These are phyloP conservation scores for Erynnis tages DNA, from an alignment of 2,888 invertebrate species.

Conservation along the genomic window DNA sequence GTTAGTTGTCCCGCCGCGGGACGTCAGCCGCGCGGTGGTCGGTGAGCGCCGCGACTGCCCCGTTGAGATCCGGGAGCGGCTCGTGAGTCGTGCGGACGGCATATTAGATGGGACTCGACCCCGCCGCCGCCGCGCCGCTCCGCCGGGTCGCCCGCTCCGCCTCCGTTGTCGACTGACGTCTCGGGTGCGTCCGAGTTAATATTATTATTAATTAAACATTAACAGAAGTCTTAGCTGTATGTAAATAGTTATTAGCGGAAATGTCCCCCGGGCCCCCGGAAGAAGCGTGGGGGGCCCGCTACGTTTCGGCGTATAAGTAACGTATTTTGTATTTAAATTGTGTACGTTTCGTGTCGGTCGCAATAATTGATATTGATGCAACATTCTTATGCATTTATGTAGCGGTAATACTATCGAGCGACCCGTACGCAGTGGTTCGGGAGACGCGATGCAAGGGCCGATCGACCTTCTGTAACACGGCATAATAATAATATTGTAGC, in stretches of 20 bases:
- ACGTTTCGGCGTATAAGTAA: conserved; percentile 32
- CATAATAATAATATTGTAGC: too few relatives aligned
- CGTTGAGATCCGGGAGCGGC: too few relatives aligned
- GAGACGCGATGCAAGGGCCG: too few relatives aligned
- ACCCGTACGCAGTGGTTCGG: conserved; percentile 1
- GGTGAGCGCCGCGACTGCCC: too few relatives aligned
- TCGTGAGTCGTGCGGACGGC: too few relatives aligned
- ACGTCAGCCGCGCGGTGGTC: too few relatives aligned
- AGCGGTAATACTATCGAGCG: background rate
- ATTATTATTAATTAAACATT: background rate
- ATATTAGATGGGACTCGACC: too few relatives aligned
- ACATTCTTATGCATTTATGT: conserved; percentile 25
- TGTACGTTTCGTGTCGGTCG: conserved; percentile 42
- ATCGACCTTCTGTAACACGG: too few relatives aligned
- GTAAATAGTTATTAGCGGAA: conserved; percentile 17
- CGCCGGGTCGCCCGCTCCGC: background rate
- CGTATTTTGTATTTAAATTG: conserved; percentile 46
- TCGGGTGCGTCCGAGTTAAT: background rate
- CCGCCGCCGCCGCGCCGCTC: too few relatives aligned
- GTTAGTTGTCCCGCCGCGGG: background rate
- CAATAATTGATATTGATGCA: conserved; percentile 37
- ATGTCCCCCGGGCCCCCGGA: background rate
- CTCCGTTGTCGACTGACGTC: background rate
- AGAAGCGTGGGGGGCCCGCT: conserved; percentile 12
- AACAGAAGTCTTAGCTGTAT: conserved; percentile 4